These are phyloP conservation scores for Thymelicus sylvestris DNA, from an alignment of 2,888 invertebrate genomes.

Conservation along the genomic window DNA sequence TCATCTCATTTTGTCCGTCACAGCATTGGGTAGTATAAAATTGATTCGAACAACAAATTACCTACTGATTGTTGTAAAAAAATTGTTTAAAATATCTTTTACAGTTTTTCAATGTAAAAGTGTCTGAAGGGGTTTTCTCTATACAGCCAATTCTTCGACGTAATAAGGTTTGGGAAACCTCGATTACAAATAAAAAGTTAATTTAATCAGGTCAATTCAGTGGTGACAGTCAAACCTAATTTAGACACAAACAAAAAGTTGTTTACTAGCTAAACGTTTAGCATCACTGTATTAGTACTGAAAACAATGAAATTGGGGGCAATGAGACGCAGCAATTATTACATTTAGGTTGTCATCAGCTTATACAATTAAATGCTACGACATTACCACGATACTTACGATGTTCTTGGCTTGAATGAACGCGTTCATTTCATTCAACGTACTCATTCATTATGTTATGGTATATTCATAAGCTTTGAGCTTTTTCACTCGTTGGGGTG, in stretches of 20 bases:
- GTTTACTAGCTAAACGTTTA: background rate
- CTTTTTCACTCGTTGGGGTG: too few relatives aligned
- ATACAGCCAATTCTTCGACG: background rate
- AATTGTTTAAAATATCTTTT: background rate
- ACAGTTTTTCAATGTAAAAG: background rate
- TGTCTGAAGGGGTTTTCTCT: background rate
- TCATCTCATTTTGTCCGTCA: conserved; percentile 5
- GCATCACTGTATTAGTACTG: background rate
- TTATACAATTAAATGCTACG: background rate
- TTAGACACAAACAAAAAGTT: background rate
- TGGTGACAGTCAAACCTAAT: background rate
- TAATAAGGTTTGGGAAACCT: background rate
- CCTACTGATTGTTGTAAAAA: background rate
- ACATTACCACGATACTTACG: background rate
- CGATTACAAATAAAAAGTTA: background rate
- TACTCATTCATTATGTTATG: background rate
- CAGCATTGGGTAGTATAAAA: conserved; percentile 8
- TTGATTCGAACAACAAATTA: conserved; percentile 16
- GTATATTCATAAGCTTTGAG: too few relatives aligned
- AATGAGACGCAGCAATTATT: background rate
- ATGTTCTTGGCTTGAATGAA: background rate
- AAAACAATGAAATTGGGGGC: background rate
- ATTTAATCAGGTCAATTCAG: background rate
- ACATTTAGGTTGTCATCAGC: background rate
- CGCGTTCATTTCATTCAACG: background rate